phyloP scores from a whole-genome alignment of 2,113 vertebrate species.

The Isurus oxyrinchus region DNA sequence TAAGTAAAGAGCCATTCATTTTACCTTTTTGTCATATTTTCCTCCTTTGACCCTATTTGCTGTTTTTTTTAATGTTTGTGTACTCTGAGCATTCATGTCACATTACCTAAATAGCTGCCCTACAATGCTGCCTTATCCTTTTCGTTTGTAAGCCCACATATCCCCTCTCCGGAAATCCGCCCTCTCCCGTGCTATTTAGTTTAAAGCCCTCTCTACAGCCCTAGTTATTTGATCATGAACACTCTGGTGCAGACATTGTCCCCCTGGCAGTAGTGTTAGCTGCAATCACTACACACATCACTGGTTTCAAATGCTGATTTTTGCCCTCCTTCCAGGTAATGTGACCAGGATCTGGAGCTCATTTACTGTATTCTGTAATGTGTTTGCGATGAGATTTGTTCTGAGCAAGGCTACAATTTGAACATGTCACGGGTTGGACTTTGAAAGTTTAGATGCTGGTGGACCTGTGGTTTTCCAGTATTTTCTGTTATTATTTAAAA shows the following conservation, averaged over 20 bases:
- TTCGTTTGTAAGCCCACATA: too few species aligned
- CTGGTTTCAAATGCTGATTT: background rate
- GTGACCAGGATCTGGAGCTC: background rate
- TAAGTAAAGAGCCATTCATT: too few species aligned
- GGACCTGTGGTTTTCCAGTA: background rate
- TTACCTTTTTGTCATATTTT: too few species aligned
- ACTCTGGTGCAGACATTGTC: background rate
- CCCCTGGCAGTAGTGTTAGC: background rate
- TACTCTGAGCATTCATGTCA: too few species aligned
- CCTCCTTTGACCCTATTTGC: too few species aligned
- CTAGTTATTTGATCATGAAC: too few species aligned
- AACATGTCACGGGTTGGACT: background rate
- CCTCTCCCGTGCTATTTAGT: too few species aligned
- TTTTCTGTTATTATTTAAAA: background rate
- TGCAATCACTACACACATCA: background rate
- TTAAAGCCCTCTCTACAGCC: too few species aligned
- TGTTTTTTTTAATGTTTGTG: too few species aligned
- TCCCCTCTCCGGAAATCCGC: too few species aligned
- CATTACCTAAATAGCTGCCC: too few species aligned
- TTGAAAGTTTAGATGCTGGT: background rate
- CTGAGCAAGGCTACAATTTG: background rate
- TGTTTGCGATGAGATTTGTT: background rate
- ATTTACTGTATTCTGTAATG: background rate
- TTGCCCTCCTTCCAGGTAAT: background rate
- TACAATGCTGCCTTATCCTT: too few species aligned